Conservation (phyloP, 64 coral and sea anemone genomes). For the Pocillopora damicornis region DNA sequence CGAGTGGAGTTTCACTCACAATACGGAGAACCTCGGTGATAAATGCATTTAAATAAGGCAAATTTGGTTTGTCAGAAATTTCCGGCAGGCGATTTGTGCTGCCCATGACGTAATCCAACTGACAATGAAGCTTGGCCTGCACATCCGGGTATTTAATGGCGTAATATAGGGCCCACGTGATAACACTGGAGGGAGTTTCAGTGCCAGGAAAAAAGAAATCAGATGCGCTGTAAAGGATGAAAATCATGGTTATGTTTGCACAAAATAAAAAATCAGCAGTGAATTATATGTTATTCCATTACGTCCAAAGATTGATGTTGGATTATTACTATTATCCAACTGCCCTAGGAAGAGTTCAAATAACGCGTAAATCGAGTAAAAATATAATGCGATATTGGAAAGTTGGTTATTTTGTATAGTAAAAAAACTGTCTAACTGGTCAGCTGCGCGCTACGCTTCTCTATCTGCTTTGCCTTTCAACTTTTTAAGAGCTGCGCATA, state of each 20-base stretch:
- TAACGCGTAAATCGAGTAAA: no score
- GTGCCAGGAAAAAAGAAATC: constrained; percentile 44
- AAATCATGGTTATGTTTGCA: neutral
- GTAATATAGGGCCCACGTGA: constrained; percentile 49
- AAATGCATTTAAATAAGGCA: constrained; percentile 57
- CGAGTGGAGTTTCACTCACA: constrained; percentile 18
- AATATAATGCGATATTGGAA: no score
- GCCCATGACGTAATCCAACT: constrained; percentile 45
- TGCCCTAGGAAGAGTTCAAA: no score
- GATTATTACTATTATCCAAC: no score
- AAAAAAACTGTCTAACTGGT: no score
- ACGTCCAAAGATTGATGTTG: no score
- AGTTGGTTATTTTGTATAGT: neutral
- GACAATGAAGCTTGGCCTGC: constrained; percentile 39
- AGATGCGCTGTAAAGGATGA: neutral
- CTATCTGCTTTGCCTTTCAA: no score
- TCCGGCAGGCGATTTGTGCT: neutral
- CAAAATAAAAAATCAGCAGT: no score
- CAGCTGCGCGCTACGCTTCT: no score
- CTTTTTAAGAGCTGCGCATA: no score
- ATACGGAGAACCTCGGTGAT: constrained; percentile 49
- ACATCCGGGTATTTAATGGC: constrained; percentile 42
- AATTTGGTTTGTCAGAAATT: constrained; percentile 43
- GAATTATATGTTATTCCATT: no score
- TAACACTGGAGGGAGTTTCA: constrained; percentile 6